phyloP scores from a whole-genome alignment of 1,140 invertebrate genomes.

The Diuraphis noxia region DNA sequence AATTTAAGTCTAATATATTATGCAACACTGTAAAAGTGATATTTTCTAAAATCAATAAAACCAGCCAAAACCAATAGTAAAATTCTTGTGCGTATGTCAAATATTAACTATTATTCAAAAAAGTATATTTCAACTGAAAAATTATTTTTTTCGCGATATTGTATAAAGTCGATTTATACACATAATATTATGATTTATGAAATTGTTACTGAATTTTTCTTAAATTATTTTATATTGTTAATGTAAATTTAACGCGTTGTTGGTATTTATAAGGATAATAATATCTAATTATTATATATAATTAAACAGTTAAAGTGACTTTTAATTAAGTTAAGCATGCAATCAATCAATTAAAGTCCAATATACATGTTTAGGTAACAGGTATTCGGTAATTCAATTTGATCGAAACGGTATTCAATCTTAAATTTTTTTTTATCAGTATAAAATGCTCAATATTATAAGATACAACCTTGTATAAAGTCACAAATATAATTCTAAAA shows the following conservation, averaged over 20 bases:
- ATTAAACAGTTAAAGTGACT: background rate
- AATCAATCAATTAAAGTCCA: background rate
- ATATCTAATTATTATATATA: background rate
- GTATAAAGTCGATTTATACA: background rate
- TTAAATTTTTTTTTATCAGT: too few species aligned
- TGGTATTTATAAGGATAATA: background rate
- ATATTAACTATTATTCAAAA: background rate
- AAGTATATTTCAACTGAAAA: background rate
- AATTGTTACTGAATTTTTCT: background rate
- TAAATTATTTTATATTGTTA: background rate
- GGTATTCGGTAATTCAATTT: background rate
- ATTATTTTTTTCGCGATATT: background rate
- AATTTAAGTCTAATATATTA: background rate
- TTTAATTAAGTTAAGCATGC: background rate
- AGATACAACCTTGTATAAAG: too few species aligned
- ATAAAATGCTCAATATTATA: background rate
- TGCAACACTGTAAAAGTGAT: background rate
- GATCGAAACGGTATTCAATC: background rate
- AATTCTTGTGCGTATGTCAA: background rate
- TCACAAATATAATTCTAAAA: background rate
- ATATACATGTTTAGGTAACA: background rate
- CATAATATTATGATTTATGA: background rate
- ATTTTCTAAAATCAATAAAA: background rate
- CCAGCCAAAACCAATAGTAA: background rate
- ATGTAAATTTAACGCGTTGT: background rate